Percentiles rank a stretch among this genome's conserved stretches.
These are phyloP conservation scores for Heterodera carotae DNA, from an alignment of 1,140 invertebrate species.

Conservation along the genomic window DNA sequence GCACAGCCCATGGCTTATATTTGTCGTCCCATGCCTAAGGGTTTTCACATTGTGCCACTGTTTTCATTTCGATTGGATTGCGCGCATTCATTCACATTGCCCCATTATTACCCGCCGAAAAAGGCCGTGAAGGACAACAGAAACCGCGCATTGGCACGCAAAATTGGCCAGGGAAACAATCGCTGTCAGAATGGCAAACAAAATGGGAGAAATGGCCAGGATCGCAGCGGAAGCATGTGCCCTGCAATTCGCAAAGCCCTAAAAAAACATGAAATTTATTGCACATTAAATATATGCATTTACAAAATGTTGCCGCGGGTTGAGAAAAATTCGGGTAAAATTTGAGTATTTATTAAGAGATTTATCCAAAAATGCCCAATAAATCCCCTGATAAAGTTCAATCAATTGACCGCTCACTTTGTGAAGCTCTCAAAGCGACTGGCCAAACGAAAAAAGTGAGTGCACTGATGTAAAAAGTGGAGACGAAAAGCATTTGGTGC, in stretches of 20 bases:
- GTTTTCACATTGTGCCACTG: too few relatives aligned
- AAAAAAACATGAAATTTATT: not conserved
- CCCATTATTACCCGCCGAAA: not conserved
- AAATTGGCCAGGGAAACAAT: conserved; percentile 39
- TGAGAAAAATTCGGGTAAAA: not conserved
- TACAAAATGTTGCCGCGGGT: not conserved
- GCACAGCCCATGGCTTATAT: too few relatives aligned
- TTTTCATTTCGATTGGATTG: too few relatives aligned
- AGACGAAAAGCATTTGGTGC: not conserved
- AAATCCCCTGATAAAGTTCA: not conserved
- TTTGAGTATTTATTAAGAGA: not conserved
- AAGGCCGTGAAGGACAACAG: conserved; percentile 29
- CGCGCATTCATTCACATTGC: too few relatives aligned
- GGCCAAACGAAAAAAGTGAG: not conserved
- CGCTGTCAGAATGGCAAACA: conserved; percentile 31
- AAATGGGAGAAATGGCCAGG: conserved; percentile 34
- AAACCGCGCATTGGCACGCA: conserved; percentile 27
- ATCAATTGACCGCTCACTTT: not conserved
- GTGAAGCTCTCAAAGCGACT: not conserved
- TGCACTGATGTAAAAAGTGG: not conserved
- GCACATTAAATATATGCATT: not conserved
- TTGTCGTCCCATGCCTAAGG: too few relatives aligned
- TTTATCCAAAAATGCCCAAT: not conserved
- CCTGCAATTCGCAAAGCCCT: conserved; percentile 45
- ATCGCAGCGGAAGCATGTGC: conserved; percentile 34